Evolutionary conservation across 1,140 invertebrate genomes (phyloP).

Genomic region (Zaprionus taronus): DNA sequence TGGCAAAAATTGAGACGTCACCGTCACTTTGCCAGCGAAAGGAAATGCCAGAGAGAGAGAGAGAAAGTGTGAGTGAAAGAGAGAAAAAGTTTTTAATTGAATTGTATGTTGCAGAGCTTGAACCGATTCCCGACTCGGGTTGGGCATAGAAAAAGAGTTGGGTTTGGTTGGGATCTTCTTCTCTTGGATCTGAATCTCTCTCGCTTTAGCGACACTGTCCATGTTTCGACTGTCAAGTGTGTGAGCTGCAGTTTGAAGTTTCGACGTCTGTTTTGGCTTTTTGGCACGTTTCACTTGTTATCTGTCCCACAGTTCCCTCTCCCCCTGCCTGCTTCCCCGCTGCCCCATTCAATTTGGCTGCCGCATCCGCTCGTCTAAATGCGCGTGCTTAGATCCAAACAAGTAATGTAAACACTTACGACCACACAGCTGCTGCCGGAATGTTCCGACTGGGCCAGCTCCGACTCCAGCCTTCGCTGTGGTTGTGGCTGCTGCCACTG

Average conservation of each 20-base stretch:
- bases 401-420: conserved; percentile 79
- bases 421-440: conserved; percentile 73
- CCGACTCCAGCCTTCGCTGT: conserved; percentile 6
- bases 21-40: conserved; percentile 57
- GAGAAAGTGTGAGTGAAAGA: background rate
- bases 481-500: conserved; percentile 2
- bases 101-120: conserved; percentile 74
- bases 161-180: background rate
- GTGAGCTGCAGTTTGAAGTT: conserved; percentile 34
- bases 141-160: background rate
- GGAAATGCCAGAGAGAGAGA: conserved; percentile 35
- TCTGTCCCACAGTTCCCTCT: conserved; percentile 20
- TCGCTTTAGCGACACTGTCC: conserved; percentile 27
- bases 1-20: conserved; percentile 76
- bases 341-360: conserved; percentile 21
- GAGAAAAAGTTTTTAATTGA: conserved; percentile 75
- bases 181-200: conserved; percentile 9
- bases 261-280: conserved; percentile 61
- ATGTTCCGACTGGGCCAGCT: conserved; percentile 23
- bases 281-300: conserved; percentile 72
- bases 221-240: conserved; percentile 18
- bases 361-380: conserved; percentile 56
- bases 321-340: conserved; percentile 3
- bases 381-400: conserved; percentile 74
- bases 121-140: conserved; percentile 46